Base-by-base conservation (phyloP, 30 jellyfish, hydroid and myxozoan genomes). In the Pelagia noctiluca region DNA sequence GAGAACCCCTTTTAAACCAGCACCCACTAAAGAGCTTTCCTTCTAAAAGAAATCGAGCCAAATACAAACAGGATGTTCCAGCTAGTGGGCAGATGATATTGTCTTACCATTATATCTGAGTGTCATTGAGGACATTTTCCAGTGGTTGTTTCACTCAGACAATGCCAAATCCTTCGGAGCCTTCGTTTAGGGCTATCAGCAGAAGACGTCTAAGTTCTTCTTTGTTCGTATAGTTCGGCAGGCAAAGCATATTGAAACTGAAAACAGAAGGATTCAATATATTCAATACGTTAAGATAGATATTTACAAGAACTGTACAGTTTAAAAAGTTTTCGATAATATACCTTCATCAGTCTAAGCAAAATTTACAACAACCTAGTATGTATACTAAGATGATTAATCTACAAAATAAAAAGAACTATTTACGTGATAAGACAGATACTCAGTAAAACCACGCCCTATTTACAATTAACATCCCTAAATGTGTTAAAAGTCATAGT, bases 151-250 rank as follows among this genome's bases (percentile, higher is more conserved):
- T 18, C 52, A 33, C 48, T 61, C 57, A 94, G 23, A 42, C 80
- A 24, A 95, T 30, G 22, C 99, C 99, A 72, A 95, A 95, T 22
- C 99, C 99, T 80, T 95, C 99, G 16, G 94, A 86, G 23, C 97
- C 99, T 74, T 95, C 99, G 42, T 88, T 86, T 24, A 95, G 60
- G 0, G 97, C 99, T n/a, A 88, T 29, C 19, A 80, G 33, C 42
- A 95, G 88, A 63, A 89, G 76, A 33, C 76, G 71, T 50, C 81
- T 79, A 52, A 95, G 37, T 46, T 88, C 97, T 16, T 78, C 95
- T 30, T 78, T 69, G 10, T 90, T 31, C 10, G 96, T 66, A 60
- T 95, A 95, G 35, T 77, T 71, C 0, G 99, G 97, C 36, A 95
- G 89, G 75, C 96, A 89, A 2, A 95, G 90, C 85, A 71, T 69